Conservation (phyloP, 2,888 invertebrate genomes). For the Acleris emargana region DNA sequence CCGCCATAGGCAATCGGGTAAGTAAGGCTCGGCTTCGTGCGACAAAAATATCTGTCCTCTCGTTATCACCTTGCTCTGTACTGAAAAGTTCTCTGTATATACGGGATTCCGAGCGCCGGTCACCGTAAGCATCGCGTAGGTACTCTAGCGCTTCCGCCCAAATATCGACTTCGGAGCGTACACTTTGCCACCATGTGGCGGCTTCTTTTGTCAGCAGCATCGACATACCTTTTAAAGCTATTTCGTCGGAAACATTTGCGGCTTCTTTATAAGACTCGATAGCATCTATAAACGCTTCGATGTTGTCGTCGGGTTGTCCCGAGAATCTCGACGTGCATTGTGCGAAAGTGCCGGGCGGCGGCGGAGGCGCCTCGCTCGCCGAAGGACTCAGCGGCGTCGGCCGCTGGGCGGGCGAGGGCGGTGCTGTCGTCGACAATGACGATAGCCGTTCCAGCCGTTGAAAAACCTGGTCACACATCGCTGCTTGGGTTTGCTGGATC, state of each 20-base stretch:
- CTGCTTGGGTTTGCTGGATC: neutral
- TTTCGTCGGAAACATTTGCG: neutral
- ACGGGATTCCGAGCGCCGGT: neutral
- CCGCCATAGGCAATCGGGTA: neutral
- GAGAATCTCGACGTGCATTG: neutral
- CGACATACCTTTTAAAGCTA: neutral
- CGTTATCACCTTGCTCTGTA: neutral
- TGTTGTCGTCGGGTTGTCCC: neutral
- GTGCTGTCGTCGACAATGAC: neutral
- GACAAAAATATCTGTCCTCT: neutral
- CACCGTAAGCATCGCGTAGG: neutral
- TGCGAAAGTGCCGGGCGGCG: slow-evolving; percentile 1
- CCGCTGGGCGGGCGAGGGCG: neutral
- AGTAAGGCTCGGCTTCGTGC: neutral
- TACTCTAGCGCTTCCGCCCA: neutral
- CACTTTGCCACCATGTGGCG: neutral
- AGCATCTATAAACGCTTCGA: neutral
- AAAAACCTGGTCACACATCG: neutral
- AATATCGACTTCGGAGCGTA: neutral
- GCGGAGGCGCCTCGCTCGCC: neutral
- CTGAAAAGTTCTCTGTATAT: neutral
- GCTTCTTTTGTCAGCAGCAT: neutral
- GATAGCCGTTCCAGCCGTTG: neutral
- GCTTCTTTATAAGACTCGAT: neutral
- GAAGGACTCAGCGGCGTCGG: neutral